Percentiles rank a stretch among this genome's conserved stretches.
Conservation (phyloP, 2,888 invertebrate genomes). For the Steinernema scapterisci region DNA sequence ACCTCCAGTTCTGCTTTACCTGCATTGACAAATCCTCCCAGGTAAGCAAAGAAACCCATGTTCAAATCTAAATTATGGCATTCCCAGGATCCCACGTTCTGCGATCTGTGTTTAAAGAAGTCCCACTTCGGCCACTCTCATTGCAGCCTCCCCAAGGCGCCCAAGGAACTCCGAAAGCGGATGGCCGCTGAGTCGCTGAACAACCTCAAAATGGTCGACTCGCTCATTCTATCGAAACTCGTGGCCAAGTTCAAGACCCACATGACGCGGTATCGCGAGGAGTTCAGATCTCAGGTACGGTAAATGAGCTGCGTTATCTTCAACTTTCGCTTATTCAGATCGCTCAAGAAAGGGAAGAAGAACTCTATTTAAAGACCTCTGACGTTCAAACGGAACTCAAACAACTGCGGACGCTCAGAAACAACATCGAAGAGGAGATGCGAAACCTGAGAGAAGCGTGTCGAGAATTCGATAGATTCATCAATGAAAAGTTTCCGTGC, state of each 20-base stretch:
- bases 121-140: constrained; percentile 6
- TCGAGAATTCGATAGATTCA: constrained; percentile 6
- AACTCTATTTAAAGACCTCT: neutral
- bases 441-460: neutral
- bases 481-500: neutral
- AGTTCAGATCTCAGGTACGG: constrained; percentile 1
- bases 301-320: too few species aligned
- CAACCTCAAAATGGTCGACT: constrained; percentile 19
- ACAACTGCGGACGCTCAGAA: neutral
- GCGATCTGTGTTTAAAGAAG: neutral
- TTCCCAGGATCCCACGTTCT: neutral
- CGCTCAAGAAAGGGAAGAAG: neutral
- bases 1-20: constrained; percentile 13
- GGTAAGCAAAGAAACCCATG: neutral
- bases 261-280: constrained; percentile 10
- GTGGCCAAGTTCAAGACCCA: constrained; percentile 8
- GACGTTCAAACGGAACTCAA: neutral
- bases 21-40: neutral
- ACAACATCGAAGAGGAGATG: neutral
- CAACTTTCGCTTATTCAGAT: neutral
- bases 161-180: neutral
- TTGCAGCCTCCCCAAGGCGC: neutral
- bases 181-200: neutral
- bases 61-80: neutral
- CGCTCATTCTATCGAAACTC: neutral